Evolutionary conservation across 2,797 vertebrate species (phyloP).

Genomic region (Neoniphon sammara): DNA sequence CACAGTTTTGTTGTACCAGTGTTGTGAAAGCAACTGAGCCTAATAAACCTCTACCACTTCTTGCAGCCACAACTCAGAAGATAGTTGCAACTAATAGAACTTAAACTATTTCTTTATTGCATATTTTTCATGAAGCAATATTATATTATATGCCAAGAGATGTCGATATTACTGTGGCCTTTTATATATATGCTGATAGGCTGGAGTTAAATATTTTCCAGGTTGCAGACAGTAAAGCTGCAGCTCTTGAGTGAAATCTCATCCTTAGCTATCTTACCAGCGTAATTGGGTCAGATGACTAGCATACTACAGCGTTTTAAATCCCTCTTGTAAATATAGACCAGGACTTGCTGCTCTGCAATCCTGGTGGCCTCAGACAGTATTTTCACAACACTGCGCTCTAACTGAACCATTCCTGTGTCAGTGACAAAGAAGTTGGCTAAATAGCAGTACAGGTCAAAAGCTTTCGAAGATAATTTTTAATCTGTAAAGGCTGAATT

Average conservation of each 20-base stretch:
- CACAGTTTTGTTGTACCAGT: background rate
- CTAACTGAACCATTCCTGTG: conserved; percentile 25
- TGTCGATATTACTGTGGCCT: background rate
- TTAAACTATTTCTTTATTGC: background rate
- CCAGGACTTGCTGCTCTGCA: conserved; percentile 55
- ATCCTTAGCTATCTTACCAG: conserved; percentile 65
- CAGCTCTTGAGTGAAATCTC: conserved; percentile 62
- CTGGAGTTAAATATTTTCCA: conserved; percentile 28
- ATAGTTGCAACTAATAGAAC: background rate
- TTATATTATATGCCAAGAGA: background rate
- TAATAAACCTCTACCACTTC: background rate
- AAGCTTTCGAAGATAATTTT: background rate
- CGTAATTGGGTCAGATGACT: conserved; percentile 81
- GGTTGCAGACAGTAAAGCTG: conserved; percentile 31
- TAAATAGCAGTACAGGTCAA: conserved; percentile 4
- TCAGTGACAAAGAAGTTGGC: conserved; percentile 34
- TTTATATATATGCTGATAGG: conserved; percentile 1
- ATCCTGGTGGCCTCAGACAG: conserved; percentile 67
- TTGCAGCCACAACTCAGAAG: background rate
- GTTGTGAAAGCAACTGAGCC: too few species aligned
- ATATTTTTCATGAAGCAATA: background rate
- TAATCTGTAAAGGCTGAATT: background rate
- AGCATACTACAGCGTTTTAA: conserved; percentile 74
- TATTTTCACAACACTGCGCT: conserved; percentile 62
- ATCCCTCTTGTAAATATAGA: conserved; percentile 78